Conservation (phyloP, 2,797 vertebrate genomes). For the Picus viridis region DNA sequence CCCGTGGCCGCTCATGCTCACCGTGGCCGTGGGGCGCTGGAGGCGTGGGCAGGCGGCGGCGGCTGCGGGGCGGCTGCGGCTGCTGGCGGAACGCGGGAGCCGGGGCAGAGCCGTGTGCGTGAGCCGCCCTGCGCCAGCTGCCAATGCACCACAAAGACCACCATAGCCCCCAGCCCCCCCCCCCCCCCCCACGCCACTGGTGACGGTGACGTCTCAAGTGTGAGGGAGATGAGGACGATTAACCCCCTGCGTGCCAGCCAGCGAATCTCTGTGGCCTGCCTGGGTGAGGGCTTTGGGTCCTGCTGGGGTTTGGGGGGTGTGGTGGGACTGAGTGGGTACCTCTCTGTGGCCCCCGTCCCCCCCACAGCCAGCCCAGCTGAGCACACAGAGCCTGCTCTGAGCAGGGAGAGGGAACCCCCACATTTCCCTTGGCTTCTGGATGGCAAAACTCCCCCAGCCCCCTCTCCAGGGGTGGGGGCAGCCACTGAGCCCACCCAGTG, state of each 20-base stretch:
- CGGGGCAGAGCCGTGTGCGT: neutral
- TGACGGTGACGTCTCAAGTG: conserved; percentile 67
- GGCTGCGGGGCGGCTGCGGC: neutral
- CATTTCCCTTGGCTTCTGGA: neutral
- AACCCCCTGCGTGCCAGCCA: conserved; percentile 23
- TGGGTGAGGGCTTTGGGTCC: accelerated
- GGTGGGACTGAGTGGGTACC: neutral
- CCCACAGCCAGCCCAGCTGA: neutral
- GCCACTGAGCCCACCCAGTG: accelerated
- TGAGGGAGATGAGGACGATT: conserved; percentile 45
- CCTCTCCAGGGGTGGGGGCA: neutral
- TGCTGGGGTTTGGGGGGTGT: neutral
- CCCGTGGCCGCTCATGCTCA: neutral
- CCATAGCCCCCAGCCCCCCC: conserved; percentile 38
- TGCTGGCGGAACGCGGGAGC: neutral
- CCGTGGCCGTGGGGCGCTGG: neutral
- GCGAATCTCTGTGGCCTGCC: neutral
- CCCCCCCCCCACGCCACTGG: conserved; percentile 38
- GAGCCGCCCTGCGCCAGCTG: conserved; percentile 50
- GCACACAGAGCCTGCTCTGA: accelerated
- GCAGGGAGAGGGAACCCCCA: accelerated
- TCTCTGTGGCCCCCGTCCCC: no score
- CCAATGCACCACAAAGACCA: conserved; percentile 65
- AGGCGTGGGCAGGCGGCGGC: neutral
- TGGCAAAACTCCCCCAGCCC: accelerated